Conservation (phyloP, 2,113 vertebrate genomes). For the Nymphicus hollandicus region DNA sequence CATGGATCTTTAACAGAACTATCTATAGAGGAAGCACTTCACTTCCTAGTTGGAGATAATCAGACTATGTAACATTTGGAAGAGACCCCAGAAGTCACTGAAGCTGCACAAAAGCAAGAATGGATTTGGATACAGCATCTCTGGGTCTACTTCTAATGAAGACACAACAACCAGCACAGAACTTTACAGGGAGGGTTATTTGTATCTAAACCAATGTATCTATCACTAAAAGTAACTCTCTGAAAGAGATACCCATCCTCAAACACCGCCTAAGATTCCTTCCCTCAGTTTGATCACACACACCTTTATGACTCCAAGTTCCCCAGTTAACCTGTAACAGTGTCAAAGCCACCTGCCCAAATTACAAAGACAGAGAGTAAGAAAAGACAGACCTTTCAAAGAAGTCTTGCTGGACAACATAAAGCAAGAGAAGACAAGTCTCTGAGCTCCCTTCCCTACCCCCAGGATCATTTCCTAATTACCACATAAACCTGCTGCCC, state of each 20-base stretch:
- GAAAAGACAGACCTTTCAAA: not conserved
- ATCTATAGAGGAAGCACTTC: not conserved
- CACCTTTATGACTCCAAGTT: not conserved
- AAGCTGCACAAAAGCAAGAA: not conserved
- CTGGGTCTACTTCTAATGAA: not conserved
- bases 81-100: not conserved
- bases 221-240: not conserved
- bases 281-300: not conserved
- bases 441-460: not conserved
- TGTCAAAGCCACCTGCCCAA: not conserved
- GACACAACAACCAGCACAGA: not conserved
- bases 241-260: not conserved
- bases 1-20: not conserved
- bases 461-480: not conserved
- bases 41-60: not conserved
- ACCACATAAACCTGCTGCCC: not conserved
- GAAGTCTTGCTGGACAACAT: not conserved
- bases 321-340: not conserved
- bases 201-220: not conserved
- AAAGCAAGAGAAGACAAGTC: not conserved
- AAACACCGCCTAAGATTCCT: not conserved
- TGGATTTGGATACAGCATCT: not conserved
- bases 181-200: not conserved
- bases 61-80: not conserved
- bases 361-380: not conserved